Evolutionary conservation across 2,888 invertebrate species (phyloP).

Genomic region (Syrista parreyssii): DNA sequence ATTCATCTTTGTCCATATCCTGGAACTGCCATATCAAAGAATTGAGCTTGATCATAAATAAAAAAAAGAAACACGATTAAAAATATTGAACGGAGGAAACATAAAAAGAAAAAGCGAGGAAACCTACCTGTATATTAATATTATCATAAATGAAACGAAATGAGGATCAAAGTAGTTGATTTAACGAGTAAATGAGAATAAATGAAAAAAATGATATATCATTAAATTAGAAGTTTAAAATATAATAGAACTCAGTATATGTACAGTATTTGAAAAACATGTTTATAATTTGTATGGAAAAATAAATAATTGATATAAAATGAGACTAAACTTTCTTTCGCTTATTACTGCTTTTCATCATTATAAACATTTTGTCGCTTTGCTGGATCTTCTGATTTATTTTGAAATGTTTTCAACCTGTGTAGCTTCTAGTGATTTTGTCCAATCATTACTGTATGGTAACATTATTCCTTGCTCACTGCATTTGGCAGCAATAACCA

Average conservation of each 20-base stretch:
- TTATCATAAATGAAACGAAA: constrained; percentile 64
- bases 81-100: constrained; percentile 44
- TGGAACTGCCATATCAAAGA: constrained; percentile 76
- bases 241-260: constrained; percentile 68
- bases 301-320: constrained; percentile 66
- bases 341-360: neutral
- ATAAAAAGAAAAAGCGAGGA: constrained; percentile 42
- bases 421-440: neutral
- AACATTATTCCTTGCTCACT: too few species aligned
- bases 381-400: neutral
- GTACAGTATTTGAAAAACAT: constrained; percentile 86
- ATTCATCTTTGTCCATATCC: constrained; percentile 70
- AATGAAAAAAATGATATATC: constrained; percentile 67
- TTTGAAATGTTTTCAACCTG: neutral
- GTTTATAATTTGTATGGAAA: constrained; percentile 88
- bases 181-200: constrained; percentile 63
- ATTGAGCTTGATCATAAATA: constrained; percentile 65
- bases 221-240: constrained; percentile 67
- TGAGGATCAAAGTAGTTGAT: constrained; percentile 65
- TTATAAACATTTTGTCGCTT: neutral
- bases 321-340: constrained; percentile 9
- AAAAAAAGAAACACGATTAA: constrained; percentile 33
- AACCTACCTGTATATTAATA: constrained; percentile 63
- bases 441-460: neutral
- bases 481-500: too few species aligned